Evolutionary conservation across 2,888 invertebrate genomes (phyloP).

Genomic region (Villa cingulata): DNA sequence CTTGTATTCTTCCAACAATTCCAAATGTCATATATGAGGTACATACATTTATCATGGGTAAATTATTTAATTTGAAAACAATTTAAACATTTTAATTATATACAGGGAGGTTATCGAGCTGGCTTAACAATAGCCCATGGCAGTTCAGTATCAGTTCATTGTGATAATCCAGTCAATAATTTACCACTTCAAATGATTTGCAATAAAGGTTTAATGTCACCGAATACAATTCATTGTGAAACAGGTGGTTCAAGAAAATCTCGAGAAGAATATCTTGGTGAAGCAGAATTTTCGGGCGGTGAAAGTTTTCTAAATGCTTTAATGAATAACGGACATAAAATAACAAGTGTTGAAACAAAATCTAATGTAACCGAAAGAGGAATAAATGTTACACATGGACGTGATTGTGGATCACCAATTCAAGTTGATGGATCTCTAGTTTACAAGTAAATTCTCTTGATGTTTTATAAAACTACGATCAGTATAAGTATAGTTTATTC

Average conservation of each 20-base stretch:
- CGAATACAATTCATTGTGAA: constrained; percentile 30
- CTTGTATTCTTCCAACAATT: constrained; percentile 31
- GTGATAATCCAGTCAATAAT: constrained; percentile 41
- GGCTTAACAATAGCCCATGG: constrained; percentile 72
- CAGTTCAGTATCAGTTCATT: constrained; percentile 60
- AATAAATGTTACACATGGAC: constrained; percentile 17
- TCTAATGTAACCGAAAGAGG: constrained; percentile 19
- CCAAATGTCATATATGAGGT: constrained; percentile 31
- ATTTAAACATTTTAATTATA: constrained; percentile 43
- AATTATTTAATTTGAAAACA: background rate
- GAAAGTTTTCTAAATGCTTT: constrained; percentile 15
- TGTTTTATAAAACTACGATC: no score
- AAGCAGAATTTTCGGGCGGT: constrained; percentile 15
- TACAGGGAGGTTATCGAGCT: constrained; percentile 61
- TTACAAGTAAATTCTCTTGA: constrained; percentile 36
- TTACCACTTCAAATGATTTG: constrained; percentile 38
- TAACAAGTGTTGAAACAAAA: background rate
- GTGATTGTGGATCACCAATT: constrained; percentile 31
- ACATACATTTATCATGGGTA: constrained; percentile 1
- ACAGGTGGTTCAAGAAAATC: constrained; percentile 29
- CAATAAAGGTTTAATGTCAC: constrained; percentile 28
- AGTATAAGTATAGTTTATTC: background rate
- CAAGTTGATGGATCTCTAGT: constrained; percentile 67
- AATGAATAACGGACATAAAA: constrained; percentile 6
- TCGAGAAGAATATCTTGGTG: constrained; percentile 25